phyloP scores from a whole-genome alignment of 2,113 vertebrate species.

The Acanthochromis polyacanthus region DNA sequence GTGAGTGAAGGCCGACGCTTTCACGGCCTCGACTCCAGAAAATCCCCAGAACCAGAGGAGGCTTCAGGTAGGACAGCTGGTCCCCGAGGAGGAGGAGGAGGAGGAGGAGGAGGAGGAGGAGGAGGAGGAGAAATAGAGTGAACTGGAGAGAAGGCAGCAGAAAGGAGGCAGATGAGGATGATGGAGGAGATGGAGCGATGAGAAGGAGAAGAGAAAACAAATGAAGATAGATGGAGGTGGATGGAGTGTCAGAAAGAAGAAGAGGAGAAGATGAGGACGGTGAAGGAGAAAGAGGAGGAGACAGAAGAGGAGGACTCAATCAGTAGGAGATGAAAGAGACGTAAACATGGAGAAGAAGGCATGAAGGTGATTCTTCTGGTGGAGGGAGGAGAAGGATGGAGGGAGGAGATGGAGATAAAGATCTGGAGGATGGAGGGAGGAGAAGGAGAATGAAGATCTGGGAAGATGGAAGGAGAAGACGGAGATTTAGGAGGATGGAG shows the following conservation, averaged over 20 bases:
- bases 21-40: conserved; percentile 66
- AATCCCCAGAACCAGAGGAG: conserved; percentile 53
- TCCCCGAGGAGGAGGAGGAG: conserved; percentile 23
- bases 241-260: neutral
- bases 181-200: neutral
- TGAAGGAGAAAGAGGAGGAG: neutral
- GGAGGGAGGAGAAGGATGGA: too few relatives aligned
- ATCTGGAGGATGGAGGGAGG: too few relatives aligned
- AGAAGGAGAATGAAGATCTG: too few relatives aligned
- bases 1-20: conserved; percentile 47
- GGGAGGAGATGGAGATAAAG: too few relatives aligned
- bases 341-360: too few relatives aligned
- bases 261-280: neutral
- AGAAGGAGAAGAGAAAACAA: neutral
- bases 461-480: too few relatives aligned
- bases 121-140: neutral
- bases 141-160: neutral
- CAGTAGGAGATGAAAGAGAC: too few relatives aligned
- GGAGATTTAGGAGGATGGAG: too few relatives aligned
- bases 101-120: too few relatives aligned
- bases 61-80: conserved; percentile 47
- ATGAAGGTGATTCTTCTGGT: too few relatives aligned
- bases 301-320: neutral
- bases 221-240: neutral
- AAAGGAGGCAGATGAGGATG: neutral